Evolutionary conservation across 1,140 invertebrate species (phyloP).

Genomic region (Patella vulgata): DNA sequence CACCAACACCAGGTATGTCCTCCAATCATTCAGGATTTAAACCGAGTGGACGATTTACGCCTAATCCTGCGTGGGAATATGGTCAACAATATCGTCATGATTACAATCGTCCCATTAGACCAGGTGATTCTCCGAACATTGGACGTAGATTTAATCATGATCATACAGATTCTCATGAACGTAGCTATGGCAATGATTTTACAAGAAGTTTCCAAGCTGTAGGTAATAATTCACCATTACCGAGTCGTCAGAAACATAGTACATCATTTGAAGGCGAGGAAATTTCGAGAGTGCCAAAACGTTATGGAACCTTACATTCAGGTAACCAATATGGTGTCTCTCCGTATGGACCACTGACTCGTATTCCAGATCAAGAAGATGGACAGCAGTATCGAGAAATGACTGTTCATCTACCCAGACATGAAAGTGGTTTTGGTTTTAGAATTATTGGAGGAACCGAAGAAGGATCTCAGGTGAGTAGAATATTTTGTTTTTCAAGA

Average conservation of each 20-base stretch:
- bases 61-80: slow-evolving; percentile 35
- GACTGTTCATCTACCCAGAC: slow-evolving; percentile 80
- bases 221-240: slow-evolving; percentile 18
- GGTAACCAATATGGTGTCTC: slow-evolving; percentile 31
- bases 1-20: slow-evolving; percentile 24
- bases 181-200: slow-evolving; percentile 32
- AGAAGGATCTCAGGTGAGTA: slow-evolving; percentile 88
- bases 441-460: slow-evolving; percentile 98
- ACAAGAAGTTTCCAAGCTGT: slow-evolving; percentile 3
- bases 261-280: slow-evolving; percentile 76
- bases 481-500: too few relatives aligned
- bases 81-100: slow-evolving; percentile 28
- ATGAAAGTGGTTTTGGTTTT: slow-evolving; percentile 94
- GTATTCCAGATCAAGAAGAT: slow-evolving; percentile 37
- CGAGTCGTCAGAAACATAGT: slow-evolving; percentile 70
- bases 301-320: slow-evolving; percentile 27
- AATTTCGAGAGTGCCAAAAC: slow-evolving; percentile 49
- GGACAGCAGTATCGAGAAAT: slow-evolving; percentile 76
- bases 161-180: slow-evolving; percentile 27
- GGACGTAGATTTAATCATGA: slow-evolving; percentile 19
- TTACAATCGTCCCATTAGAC: slow-evolving; percentile 24
- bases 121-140: slow-evolving; percentile 26
- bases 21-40: slow-evolving; percentile 16
- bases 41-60: slow-evolving; percentile 36
- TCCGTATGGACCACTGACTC: slow-evolving; percentile 11